Percentiles rank a stretch among this genome's conserved stretches.
Evolutionary conservation across 2,888 invertebrate genomes (phyloP).

Genomic region (Drosophila gaucha): DNA sequence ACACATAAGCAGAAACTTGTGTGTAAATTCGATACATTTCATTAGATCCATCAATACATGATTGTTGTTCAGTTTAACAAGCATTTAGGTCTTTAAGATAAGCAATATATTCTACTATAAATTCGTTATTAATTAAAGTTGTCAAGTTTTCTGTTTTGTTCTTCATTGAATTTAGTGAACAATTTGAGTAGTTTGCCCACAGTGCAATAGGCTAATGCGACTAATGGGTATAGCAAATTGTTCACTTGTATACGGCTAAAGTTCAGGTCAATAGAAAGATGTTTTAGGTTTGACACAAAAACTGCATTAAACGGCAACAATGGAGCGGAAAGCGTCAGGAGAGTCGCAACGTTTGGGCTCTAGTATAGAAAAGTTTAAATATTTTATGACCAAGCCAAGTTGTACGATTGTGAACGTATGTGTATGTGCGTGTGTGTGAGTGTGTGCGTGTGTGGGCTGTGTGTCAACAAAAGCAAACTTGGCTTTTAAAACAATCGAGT

Average conservation of each 20-base stretch:
- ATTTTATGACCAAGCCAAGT: slow-evolving; percentile 43
- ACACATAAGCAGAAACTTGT: not conserved
- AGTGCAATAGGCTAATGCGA: not conserved
- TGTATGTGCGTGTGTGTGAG: slow-evolving; percentile 14
- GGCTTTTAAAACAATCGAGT: slow-evolving; percentile 81
- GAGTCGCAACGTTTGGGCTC: slow-evolving; percentile 33
- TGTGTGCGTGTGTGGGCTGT: slow-evolving; percentile 10
- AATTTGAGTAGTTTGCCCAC: not conserved
- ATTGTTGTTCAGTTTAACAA: not conserved
- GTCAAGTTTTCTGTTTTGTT: not conserved
- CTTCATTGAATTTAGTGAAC: not conserved
- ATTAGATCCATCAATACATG: not conserved
- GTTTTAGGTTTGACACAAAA: slow-evolving; percentile 36
- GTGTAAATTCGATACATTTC: slow-evolving; percentile 2
- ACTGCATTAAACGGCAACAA: slow-evolving; percentile 52
- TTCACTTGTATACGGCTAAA: slow-evolving; percentile 22
- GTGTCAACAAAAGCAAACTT: slow-evolving; percentile 51
- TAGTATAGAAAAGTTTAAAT: slow-evolving; percentile 59
- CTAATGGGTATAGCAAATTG: slow-evolving; percentile 32
- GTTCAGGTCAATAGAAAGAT: slow-evolving; percentile 22
- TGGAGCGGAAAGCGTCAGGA: slow-evolving; percentile 44
- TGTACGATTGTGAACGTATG: slow-evolving; percentile 27
- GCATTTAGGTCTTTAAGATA: not conserved
- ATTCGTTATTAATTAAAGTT: not conserved
- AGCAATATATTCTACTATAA: too few species aligned